These are phyloP conservation scores for Papilio polyxenes DNA, from an alignment of 1,140 invertebrate species.

Conservation along the genomic window DNA sequence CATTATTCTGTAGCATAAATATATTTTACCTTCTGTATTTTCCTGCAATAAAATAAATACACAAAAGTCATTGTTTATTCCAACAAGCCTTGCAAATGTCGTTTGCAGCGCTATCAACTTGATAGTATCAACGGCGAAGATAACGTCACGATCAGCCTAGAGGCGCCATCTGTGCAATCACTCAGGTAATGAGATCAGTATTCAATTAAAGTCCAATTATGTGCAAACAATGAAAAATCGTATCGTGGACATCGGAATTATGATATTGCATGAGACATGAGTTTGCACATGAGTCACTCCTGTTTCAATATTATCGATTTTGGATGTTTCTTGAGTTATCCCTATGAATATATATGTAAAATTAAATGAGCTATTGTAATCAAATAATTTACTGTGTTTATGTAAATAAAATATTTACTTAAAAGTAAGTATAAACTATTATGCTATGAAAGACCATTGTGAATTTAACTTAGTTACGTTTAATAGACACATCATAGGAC, in stretches of 20 bases:
- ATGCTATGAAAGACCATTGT: too few species aligned
- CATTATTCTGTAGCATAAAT: neutral
- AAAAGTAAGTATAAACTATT: too few species aligned
- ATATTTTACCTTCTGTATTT: slow-evolving; percentile 24
- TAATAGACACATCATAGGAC: too few species aligned
- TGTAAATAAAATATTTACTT: too few species aligned
- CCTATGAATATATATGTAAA: neutral
- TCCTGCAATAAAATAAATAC: slow-evolving; percentile 29
- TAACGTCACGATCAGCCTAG: slow-evolving; percentile 24
- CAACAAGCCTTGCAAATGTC: neutral
- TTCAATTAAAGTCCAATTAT: slow-evolving; percentile 20
- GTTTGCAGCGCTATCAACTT: neutral
- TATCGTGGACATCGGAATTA: neutral
- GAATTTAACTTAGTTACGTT: too few species aligned
- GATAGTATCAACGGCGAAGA: slow-evolving; percentile 18
- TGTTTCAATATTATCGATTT: neutral
- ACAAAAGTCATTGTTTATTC: slow-evolving; percentile 32
- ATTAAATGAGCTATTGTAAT: neutral
- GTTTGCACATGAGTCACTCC: neutral
- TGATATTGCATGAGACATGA: neutral
- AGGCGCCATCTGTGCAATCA: slow-evolving; percentile 23
- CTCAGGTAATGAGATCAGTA: slow-evolving; percentile 15
- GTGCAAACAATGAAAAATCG: slow-evolving; percentile 15
- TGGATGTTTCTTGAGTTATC: neutral
- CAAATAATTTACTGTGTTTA: too few species aligned